A percentile compares a stretch with the other conserved stretches of the same genome.
Evolutionary conservation across 1,140 invertebrate species (phyloP).

Genomic region (Sweltsa coloradensis): DNA sequence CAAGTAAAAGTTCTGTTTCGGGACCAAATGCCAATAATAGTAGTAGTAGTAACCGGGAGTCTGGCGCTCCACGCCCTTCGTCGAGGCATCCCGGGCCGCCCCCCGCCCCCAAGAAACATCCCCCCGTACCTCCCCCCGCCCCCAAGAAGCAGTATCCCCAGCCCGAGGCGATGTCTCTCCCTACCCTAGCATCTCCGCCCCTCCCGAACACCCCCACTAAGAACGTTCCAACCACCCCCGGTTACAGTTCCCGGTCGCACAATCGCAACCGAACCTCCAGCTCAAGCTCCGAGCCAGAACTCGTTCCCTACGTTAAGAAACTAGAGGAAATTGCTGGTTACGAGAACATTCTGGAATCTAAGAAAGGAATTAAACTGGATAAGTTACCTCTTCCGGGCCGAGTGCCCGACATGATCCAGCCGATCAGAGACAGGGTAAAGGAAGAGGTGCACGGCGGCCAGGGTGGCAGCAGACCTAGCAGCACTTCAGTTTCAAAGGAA

Average conservation of each 20-base stretch:
- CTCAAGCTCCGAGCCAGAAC: slow-evolving; percentile 29
- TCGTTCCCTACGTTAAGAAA: slow-evolving; percentile 28
- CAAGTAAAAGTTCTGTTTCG: too few relatives aligned
- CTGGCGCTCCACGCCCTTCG: too few relatives aligned
- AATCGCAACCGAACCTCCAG: slow-evolving; percentile 23
- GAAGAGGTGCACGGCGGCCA: slow-evolving; percentile 20
- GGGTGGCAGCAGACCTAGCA: slow-evolving; percentile 16
- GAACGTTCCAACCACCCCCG: slow-evolving; percentile 16
- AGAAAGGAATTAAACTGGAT: slow-evolving; percentile 22
- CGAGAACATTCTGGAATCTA: slow-evolving; percentile 28
- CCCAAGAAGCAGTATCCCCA: neutral
- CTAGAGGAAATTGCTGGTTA: slow-evolving; percentile 29
- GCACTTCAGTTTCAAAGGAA: slow-evolving; percentile 22
- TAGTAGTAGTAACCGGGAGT: too few relatives aligned
- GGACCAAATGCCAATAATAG: too few relatives aligned
- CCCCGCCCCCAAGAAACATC: neutral
- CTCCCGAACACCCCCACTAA: slow-evolving; percentile 16
- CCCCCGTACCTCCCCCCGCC: too few relatives aligned
- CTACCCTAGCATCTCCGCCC: slow-evolving; percentile 23
- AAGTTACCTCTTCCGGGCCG: too few relatives aligned
- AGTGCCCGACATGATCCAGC: slow-evolving; percentile 18
- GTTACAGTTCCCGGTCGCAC: slow-evolving; percentile 10
- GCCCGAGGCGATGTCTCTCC: slow-evolving; percentile 13
- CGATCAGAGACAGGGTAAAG: slow-evolving; percentile 18
- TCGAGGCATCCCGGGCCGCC: slow-evolving; percentile 7